A percentile compares a stretch with the other conserved stretches of the same genome.
Conservation (phyloP, 2,888 invertebrate species). For the Operophtera brumata region DNA sequence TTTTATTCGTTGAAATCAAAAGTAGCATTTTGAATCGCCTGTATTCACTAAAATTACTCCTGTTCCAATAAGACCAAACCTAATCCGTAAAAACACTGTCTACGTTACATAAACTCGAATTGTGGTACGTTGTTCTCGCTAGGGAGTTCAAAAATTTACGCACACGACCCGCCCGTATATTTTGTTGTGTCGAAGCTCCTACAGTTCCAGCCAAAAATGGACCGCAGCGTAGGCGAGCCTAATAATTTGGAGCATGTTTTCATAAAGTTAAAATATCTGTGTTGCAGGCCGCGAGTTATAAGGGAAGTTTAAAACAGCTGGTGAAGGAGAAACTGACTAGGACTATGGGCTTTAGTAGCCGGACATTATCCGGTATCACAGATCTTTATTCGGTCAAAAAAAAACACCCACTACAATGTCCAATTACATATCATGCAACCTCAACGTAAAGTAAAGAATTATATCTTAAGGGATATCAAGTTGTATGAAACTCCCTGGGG, state of each 20-base stretch:
- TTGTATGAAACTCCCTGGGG: too few relatives aligned
- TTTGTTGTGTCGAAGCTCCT: conserved; percentile 9
- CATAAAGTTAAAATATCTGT: conserved; percentile 32
- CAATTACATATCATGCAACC: too few relatives aligned
- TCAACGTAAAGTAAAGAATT: too few relatives aligned
- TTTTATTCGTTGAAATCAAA: too few relatives aligned
- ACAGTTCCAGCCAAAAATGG: conserved; percentile 25
- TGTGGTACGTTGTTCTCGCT: conserved; percentile 12
- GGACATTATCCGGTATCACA: not conserved
- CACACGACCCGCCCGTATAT: conserved; percentile 14
- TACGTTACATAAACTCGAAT: not conserved
- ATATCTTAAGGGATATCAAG: too few relatives aligned
- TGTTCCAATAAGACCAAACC: too few relatives aligned
- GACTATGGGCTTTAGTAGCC: not conserved
- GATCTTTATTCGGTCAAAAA: too few relatives aligned
- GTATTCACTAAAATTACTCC: too few relatives aligned
- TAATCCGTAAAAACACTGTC: not conserved
- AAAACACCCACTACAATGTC: too few relatives aligned
- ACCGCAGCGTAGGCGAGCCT: conserved; percentile 11
- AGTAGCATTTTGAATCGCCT: too few relatives aligned
- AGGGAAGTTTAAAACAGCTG: conserved; percentile 18
- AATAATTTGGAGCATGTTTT: conserved; percentile 30
- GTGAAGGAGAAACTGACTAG: conserved; percentile 7
- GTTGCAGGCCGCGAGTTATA: conserved; percentile 18
- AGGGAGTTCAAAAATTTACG: conserved; percentile 19